Evolutionary conservation across 2,888 invertebrate species (phyloP), one percentile per base, ranked within the genome.

Genomic region (Thecocarcelia acutangulata): DNA sequence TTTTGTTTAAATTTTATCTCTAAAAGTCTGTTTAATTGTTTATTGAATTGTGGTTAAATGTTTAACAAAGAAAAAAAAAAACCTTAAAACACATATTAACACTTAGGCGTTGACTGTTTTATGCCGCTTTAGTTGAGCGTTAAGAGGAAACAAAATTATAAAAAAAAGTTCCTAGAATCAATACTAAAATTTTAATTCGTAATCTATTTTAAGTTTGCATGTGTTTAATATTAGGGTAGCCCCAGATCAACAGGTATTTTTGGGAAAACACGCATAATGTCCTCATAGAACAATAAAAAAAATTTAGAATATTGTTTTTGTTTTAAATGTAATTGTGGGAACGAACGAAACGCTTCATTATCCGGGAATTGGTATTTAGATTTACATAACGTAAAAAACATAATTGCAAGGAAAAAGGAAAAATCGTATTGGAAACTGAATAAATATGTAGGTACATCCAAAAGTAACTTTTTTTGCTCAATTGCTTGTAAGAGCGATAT

Each of bases 11-110:
- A 59, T 13, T 66, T 48, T 19, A 42, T 48, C 52, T 56, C 59
- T 21, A 44, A 63, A 69, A 74, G 64, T 33, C 64, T 63, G 2
- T 9, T 5, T 33, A 73, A 77, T 73, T 82, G 82, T 78, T 82
- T 78, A 11, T 24, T 17, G 17, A 78, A 17, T 59, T 74, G 73
- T 58, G 63, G 69, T 77, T 73, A 50, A 75, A 50, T 61, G 28
- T 28, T 58, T 21, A 19, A 73, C 37, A 28, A 73, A 56, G 13
- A 21, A 73, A 61, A 52, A 44, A 58, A 50, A 50, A 17, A 1
- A 40, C 21, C 52, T 24, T 42, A 15, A 56, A 77, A 82, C 77
- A 78, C 46, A 70, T 40, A 78, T 82, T 78, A 74, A 78, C 78
- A 82, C 82, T 75, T 82, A 19, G 13, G n/a, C 56, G 76, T 61